Base-by-base conservation (phyloP, 2,888 invertebrate species). In the Drosophila atroscutellata region DNA sequence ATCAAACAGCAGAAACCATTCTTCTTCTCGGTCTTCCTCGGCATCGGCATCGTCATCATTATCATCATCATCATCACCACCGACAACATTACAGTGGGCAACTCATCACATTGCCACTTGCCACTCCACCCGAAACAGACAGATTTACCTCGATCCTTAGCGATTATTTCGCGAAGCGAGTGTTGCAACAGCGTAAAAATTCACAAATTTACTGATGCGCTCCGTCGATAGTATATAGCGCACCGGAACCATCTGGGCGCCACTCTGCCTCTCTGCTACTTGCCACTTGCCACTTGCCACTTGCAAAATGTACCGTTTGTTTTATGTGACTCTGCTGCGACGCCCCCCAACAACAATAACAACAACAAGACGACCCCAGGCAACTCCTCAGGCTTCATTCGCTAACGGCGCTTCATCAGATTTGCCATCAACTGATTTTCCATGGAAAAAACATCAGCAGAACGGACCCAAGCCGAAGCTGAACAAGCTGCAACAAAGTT, bases 141-240 rank as follows among this genome's bases (percentile, higher is more conserved):
- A 52, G 72, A 50, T 34, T 51, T 32, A 18, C 52, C 47, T 20
- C 54, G 66, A 67, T 81, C 65, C 85, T 70, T 20, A 36, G 51
- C 77, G 87, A 89, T 85, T 84, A 87, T 76, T 55, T 55, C 37
- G 80, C 75, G 86, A 83, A 87, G 75, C 72, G 87, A 77, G 84
- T 81, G 81, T 83, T 83, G 75, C 73, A 69, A 61, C 79, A 81
- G 86, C 87, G 89, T 89, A 80, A 89, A 87, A 89, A 76, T 89
- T 80, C 83, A 83, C 89, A 89, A 89, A 89, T 89, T 89, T 85
- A 50, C 78, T 81, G 86, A 89, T 89, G 67, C 73, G 67, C 37
- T 70, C 76, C 64, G 85, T 78, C 78, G 85, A 86, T 86, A 87
- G 77, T 57, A 57, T 55, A 28, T 55, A 37, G 42, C 59, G 28